A percentile compares a stretch with the other conserved stretches of the same genome.
phyloP scores from a whole-genome alignment of 2,113 vertebrate genomes.

The Lamprologus lemairii region DNA sequence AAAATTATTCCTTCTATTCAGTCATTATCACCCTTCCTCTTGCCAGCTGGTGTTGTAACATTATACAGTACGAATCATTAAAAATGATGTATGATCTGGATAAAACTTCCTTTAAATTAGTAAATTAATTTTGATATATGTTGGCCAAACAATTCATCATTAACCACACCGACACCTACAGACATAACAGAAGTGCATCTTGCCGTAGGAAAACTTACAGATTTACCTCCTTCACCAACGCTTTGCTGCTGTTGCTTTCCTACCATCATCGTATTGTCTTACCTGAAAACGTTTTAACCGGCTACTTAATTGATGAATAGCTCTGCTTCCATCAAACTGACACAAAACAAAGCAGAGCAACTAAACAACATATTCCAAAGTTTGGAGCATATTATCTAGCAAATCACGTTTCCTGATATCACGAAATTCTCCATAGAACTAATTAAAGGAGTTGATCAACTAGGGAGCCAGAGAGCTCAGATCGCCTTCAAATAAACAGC shows the following conservation, averaged over 20 bases:
- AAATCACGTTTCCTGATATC: neutral
- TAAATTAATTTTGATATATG: neutral
- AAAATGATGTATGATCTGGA: neutral
- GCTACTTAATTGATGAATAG: neutral
- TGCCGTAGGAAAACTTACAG: neutral
- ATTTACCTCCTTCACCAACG: neutral
- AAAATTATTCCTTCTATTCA: neutral
- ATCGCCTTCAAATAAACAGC: constrained; percentile 25
- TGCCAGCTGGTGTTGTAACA: rapidly evolving
- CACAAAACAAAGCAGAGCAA: neutral
- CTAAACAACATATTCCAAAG: neutral
- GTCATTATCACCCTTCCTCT: neutral
- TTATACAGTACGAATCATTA: neutral
- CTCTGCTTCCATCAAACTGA: neutral
- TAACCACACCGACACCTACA: neutral
- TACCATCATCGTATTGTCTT: rapidly evolving
- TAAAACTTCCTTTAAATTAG: neutral
- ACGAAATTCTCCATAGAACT: neutral
- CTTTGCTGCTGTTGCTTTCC: neutral
- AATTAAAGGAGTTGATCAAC: neutral
- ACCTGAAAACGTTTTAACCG: rapidly evolving
- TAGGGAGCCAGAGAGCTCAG: neutral
- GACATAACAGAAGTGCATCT: neutral
- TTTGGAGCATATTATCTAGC: neutral
- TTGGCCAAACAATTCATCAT: neutral